These are phyloP conservation scores for Cephonodes hylas DNA, from an alignment of 2,888 invertebrate genomes.

Conservation along the genomic window DNA sequence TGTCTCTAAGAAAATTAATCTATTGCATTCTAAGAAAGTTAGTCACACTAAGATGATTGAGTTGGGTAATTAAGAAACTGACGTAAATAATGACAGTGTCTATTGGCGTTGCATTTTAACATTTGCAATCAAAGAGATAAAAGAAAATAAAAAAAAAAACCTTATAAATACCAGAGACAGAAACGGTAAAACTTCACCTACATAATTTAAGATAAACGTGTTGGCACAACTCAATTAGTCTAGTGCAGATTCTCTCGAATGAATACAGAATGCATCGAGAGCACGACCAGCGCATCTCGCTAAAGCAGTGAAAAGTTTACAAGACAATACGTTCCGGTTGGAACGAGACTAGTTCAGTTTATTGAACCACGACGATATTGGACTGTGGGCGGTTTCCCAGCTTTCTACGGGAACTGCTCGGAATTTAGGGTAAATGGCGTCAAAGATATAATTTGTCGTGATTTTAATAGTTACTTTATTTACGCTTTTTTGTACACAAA, in stretches of 20 bases:
- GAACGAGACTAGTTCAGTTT: conserved; percentile 49
- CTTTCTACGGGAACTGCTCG: conserved; percentile 52
- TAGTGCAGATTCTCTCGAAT: neutral
- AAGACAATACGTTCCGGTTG: conserved; percentile 38
- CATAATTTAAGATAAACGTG: conserved; percentile 3
- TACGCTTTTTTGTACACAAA: too few relatives aligned
- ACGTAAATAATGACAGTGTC: too few relatives aligned
- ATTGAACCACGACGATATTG: conserved; percentile 50
- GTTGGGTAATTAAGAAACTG: too few relatives aligned
- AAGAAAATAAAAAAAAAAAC: neutral
- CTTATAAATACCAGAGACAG: neutral
- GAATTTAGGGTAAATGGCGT: neutral
- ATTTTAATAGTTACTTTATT: too few relatives aligned
- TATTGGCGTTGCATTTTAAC: too few relatives aligned
- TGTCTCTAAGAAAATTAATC: too few relatives aligned
- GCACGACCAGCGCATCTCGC: neutral
- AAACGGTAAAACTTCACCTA: neutral
- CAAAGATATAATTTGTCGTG: neutral
- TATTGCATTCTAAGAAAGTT: too few relatives aligned
- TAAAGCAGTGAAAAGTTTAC: conserved; percentile 8
- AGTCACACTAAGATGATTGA: too few relatives aligned
- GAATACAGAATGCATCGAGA: neutral
- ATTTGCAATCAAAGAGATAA: neutral
- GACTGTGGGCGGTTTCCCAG: conserved; percentile 45
- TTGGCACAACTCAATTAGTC: neutral